Conservation (phyloP, 2,888 invertebrate genomes). For the Napeogenes sylphis region DNA sequence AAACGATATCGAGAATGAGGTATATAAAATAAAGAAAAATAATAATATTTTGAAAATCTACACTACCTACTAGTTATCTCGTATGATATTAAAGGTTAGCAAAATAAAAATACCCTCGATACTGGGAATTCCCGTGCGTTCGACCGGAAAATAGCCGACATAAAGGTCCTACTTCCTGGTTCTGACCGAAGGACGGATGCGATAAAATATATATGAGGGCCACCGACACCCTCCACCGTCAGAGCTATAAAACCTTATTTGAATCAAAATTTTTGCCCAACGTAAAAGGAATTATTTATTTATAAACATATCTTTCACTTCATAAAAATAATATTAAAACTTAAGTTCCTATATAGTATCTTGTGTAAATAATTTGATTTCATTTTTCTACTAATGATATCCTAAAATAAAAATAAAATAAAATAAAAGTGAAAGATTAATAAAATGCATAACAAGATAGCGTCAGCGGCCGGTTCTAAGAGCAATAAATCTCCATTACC, state of each 20-base stretch:
- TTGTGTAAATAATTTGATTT: too few species aligned
- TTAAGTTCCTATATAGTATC: too few species aligned
- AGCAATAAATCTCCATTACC: conserved; percentile 74
- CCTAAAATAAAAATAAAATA: too few species aligned
- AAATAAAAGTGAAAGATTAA: conserved; percentile 55
- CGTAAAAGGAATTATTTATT: conserved; percentile 1
- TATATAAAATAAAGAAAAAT: too few species aligned
- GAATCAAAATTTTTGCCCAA: conserved; percentile 22
- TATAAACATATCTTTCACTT: too few species aligned
- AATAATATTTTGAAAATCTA: too few species aligned
- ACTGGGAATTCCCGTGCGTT: conserved; percentile 65
- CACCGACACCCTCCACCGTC: conserved; percentile 35
- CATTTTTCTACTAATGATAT: too few species aligned
- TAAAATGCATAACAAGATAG: conserved; percentile 66
- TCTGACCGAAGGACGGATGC: conserved; percentile 55
- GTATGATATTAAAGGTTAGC: conserved; percentile 51
- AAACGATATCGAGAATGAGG: too few species aligned
- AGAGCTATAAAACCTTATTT: conserved; percentile 38
- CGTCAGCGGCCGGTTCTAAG: conserved; percentile 60
- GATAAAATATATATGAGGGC: conserved; percentile 59
- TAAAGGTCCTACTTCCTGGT: conserved; percentile 67
- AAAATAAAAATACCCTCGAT: conserved; percentile 62
- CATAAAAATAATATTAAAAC: too few species aligned
- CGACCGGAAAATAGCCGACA: conserved; percentile 73
- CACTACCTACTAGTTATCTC: neutral